phyloP scores from a whole-genome alignment of 2,113 vertebrate genomes.

The Aix galericulata region DNA sequence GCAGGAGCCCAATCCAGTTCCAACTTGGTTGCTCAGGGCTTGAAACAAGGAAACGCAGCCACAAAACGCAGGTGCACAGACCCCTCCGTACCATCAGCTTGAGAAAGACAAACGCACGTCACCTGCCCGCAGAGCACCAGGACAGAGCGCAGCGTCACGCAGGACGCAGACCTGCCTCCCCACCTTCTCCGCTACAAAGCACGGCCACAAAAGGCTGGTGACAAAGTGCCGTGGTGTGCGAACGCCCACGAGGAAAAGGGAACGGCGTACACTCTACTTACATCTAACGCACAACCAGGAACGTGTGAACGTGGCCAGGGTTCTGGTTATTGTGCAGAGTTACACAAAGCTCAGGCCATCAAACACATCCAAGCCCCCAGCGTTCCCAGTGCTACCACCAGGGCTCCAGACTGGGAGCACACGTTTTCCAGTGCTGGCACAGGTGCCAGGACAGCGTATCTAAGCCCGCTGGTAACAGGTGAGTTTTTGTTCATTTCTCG shows the following conservation, averaged over 20 bases:
- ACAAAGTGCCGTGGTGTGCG: neutral
- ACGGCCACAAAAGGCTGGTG: neutral
- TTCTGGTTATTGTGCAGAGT: neutral
- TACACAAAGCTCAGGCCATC: neutral
- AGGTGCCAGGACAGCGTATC: neutral
- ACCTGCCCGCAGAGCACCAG: neutral
- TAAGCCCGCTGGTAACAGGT: neutral
- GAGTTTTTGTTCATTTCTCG: neutral
- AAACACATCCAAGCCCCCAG: neutral
- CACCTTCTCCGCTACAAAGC: accelerated
- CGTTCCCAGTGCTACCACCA: neutral
- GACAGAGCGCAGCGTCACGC: neutral
- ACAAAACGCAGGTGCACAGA: neutral
- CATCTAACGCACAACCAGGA: neutral
- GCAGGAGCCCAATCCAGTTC: neutral
- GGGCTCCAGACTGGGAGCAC: neutral
- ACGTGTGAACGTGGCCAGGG: accelerated
- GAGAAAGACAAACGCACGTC: neutral
- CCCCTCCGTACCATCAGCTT: neutral
- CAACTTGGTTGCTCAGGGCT: neutral
- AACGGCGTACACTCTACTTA: neutral
- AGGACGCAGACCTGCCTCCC: neutral
- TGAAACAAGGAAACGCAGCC: neutral
- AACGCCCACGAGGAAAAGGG: accelerated
- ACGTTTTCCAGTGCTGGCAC: neutral